Evolutionary conservation across 35 echinoderm and acorn worm genomes (phyloP).

Genomic region (Chiridota heheva): DNA sequence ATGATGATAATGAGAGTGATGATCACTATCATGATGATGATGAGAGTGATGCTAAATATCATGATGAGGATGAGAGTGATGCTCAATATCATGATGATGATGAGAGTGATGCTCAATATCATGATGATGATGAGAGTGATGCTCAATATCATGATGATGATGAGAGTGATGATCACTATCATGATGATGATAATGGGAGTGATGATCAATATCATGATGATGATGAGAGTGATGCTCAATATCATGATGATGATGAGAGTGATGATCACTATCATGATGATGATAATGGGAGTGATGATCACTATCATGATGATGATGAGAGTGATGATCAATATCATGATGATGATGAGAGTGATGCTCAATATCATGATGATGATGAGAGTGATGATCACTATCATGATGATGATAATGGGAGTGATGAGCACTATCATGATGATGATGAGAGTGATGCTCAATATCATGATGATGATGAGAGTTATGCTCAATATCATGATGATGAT

Average conservation of each 20-base stretch:
- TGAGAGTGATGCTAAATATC: no score
- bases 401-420: background rate
- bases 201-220: background rate
- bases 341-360: background rate
- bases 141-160: background rate
- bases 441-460: background rate
- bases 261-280: background rate
- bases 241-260: background rate
- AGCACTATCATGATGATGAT: background rate
- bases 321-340: background rate
- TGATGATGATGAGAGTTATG: background rate
- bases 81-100: no score
- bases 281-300: background rate
- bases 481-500: background rate
- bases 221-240: background rate
- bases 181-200: background rate
- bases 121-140: background rate
- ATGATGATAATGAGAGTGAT: background rate
- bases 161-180: background rate
- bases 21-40: background rate
- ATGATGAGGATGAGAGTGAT: no score
- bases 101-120: background rate
- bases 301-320: background rate
- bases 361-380: background rate
- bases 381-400: no score